Base-by-base conservation (phyloP, 2,888 invertebrate genomes). In the Adelognathus sp. region DNA sequence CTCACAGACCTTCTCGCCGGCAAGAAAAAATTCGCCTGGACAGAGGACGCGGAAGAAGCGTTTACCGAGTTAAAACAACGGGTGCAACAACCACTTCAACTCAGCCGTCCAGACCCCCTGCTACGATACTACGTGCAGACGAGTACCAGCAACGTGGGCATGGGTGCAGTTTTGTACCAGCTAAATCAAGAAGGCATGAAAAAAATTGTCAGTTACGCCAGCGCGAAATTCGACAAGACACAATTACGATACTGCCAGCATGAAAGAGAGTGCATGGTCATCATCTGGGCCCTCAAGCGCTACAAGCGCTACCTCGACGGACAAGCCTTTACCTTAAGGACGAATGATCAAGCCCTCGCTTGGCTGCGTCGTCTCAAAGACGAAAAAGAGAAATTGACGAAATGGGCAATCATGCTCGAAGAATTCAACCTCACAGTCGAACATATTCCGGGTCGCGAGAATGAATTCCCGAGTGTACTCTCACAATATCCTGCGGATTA, bases 291-390 rank as follows among this genome's bases (percentile, higher is more conserved):
- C 1, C 6, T 61, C 1, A 7, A 41, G 3, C 9, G 27, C 1
- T 61, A 61, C 9, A 6, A 41, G 6, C 69, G 14, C 0, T 83
- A 82, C 56, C 74, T 86, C 11, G 83, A 85, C n/a, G 78, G 80
- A 5, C 16, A 60, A 11, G 69, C 27, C 0, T 84, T 85, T 31
- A 77, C 39, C 0, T 60, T 85, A 0, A 56, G 77, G 4, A 86
- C 83, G 0, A 82, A 84, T 44, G 82, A 77, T 18, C 21, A 67
- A 1, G 83, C 82, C 0, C 54, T 85, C 1, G 72, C 72, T 0
- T 85, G 84, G 85, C 71, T 85, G 0, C 5, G 77, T 1, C 50
- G 36, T 2, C 39, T 78, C n/a, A 83, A 81, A 46, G 83, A 81
- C 5, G 76, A 66, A 1, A 66, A 78, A 6, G 33, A 74, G 2